Evolutionary conservation across 2,797 vertebrate species (phyloP), one percentile per base, ranked within the genome.

Genomic region (Catamblyrhynchus diadema): DNA sequence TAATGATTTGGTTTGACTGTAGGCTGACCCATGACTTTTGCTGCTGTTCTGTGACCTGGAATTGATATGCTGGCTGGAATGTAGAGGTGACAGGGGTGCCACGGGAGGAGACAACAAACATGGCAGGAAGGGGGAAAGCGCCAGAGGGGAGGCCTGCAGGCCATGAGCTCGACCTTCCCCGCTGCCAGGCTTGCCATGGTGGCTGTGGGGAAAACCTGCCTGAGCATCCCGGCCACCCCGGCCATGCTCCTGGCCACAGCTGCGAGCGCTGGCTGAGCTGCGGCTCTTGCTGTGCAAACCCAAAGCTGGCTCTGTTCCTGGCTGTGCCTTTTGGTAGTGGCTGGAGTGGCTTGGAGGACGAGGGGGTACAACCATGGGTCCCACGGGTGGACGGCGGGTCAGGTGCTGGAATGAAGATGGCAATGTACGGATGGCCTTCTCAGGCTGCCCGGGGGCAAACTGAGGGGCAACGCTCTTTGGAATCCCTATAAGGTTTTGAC

Each of bases 61-160:
- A 95, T 96, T 97, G 67, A 97, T 72, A 16, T 93, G 96, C 80
- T 98, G 98, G 97, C 61, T 98, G 98, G 98, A 99, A 98, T 98
- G 98, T 97, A 98, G 69, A 89, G 98, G 98, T 45, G 98, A 98
- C 90, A 98, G 93, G 6, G 98, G 98, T 59, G 98, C 97, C 22
- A 97, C 62, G 0, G 98, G 98, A 32, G 98, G 97, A 78, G 98
- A 98, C 96, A 98, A 98, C 95, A 98, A 95, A 66, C 97, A 97
- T 3, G 98, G 97, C 62, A 98, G 96, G 59, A 98, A 94, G 0
- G 98, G 98, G n/a, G 98, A 97, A 79, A 98, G 97, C 5, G 70
- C 90, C 74, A 90, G 70, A 57, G 95, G 86, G 0, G 93, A 96
- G 61, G 51, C 54, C 47, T 89, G 90, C 30, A 57, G 72, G 16